A percentile compares a stretch with the other conserved stretches of the same genome.
These are phyloP conservation scores for Pseudochirops cupreus DNA, from an alignment of 2,797 vertebrate genomes.

Conservation along the genomic window DNA sequence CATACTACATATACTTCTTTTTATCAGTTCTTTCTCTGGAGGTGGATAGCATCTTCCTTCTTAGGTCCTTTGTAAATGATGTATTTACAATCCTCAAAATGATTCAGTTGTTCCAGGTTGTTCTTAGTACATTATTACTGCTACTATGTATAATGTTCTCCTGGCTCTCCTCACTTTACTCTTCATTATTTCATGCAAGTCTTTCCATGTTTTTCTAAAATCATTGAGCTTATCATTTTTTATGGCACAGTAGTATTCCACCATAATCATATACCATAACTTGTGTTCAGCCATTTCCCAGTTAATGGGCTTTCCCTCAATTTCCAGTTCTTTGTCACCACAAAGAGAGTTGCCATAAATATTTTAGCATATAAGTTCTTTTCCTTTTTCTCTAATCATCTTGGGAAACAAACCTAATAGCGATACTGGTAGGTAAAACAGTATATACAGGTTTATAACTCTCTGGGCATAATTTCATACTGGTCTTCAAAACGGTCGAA, in stretches of 20 bases:
- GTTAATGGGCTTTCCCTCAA: neutral
- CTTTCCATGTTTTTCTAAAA: neutral
- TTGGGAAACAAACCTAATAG: neutral
- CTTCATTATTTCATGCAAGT: neutral
- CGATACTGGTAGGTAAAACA: neutral
- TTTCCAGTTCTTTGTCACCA: neutral
- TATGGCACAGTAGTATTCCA: neutral
- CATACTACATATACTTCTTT: neutral
- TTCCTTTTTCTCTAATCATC: no score
- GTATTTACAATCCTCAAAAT: neutral
- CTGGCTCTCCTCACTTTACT: neutral
- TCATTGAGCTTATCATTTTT: neutral
- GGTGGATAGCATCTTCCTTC: no score
- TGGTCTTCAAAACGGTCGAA: neutral
- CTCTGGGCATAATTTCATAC: neutral
- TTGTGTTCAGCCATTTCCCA: neutral
- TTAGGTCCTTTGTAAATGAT: neutral
- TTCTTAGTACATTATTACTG: neutral
- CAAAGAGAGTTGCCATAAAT: neutral
- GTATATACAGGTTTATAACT: neutral
- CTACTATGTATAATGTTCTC: neutral
- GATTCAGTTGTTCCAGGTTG: neutral
- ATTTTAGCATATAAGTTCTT: neutral
- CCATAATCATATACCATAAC: neutral
- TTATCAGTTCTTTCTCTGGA: neutral